phyloP scores from a whole-genome alignment of 1,140 invertebrate species.

The Drosophila subobscura region DNA sequence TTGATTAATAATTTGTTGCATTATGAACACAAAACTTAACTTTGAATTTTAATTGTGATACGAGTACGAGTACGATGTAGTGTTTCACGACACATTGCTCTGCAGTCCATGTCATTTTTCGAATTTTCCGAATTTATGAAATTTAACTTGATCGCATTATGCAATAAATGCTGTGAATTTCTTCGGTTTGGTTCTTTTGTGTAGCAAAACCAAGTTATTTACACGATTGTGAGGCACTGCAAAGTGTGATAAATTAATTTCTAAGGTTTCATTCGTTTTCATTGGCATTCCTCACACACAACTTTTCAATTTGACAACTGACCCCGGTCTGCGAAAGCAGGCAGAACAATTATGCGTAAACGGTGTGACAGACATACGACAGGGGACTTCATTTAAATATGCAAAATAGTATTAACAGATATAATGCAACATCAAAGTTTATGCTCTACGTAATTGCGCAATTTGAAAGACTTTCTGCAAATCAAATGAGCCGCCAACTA shows the following conservation, averaged over 20 bases:
- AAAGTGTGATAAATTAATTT: constrained; percentile 82
- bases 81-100: constrained; percentile 61
- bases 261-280: constrained; percentile 81
- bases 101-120: constrained; percentile 52
- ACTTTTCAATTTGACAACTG: constrained; percentile 72
- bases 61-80: constrained; percentile 1
- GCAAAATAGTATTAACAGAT: constrained; percentile 1
- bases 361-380: constrained; percentile 7
- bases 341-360: constrained; percentile 26
- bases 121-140: constrained; percentile 28
- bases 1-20: constrained; percentile 63
- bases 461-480: constrained; percentile 1
- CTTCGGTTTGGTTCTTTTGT: constrained; percentile 32
- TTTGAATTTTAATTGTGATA: constrained; percentile 47
- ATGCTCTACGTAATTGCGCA: background rate
- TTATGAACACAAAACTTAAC: constrained; percentile 69
- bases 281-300: constrained; percentile 62
- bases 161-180: constrained; percentile 45
- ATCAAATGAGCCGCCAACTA: too few species aligned
- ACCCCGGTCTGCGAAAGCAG: constrained; percentile 41
- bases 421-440: background rate
- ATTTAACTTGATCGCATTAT: constrained; percentile 57
- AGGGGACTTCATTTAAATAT: constrained; percentile 43
- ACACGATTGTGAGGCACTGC: constrained; percentile 62
- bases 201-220: constrained; percentile 65